phyloP scores from a whole-genome alignment of 1,140 invertebrate species.

The Drosophila hydei region DNA sequence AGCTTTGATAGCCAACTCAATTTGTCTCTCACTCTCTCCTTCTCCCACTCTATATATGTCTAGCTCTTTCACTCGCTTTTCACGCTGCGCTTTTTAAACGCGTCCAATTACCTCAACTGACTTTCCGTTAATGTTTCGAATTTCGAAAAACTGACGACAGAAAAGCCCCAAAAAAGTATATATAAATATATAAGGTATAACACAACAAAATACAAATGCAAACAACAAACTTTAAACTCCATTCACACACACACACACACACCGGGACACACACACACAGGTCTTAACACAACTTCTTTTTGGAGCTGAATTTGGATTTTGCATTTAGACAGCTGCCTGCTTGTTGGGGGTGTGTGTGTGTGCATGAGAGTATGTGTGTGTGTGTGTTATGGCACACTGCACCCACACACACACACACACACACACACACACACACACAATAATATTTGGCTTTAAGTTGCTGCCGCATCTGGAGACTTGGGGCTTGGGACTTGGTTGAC shows the following conservation, averaged over 20 bases:
- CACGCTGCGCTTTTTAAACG: constrained; percentile 55
- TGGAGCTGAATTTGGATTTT: constrained; percentile 37
- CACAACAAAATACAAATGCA: neutral
- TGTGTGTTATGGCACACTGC: constrained; percentile 51
- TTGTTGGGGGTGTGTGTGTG: constrained; percentile 20
- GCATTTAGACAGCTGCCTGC: constrained; percentile 25
- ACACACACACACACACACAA: constrained; percentile 2
- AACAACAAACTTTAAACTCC: constrained; percentile 25
- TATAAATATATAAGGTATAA: constrained; percentile 20
- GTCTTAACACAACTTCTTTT: constrained; percentile 14
- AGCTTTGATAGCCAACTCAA: neutral
- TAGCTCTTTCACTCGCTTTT: neutral
- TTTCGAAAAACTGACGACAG: constrained; percentile 69
- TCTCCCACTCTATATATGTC: neutral
- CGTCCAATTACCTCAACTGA: constrained; percentile 76
- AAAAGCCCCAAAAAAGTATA: constrained; percentile 56
- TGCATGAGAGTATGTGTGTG: constrained; percentile 34
- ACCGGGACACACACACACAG: constrained; percentile 4
- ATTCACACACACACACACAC: constrained; percentile 23
- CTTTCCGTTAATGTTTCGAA: constrained; percentile 78
- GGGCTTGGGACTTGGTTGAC: constrained; percentile 43
- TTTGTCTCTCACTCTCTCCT: constrained; percentile 6
- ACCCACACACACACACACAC: constrained; percentile 10
- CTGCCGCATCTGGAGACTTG: constrained; percentile 14
- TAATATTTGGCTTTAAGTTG: constrained; percentile 1